Evolutionary conservation across 1,140 invertebrate genomes (phyloP).

Genomic region (Melanaphis sacchari): DNA sequence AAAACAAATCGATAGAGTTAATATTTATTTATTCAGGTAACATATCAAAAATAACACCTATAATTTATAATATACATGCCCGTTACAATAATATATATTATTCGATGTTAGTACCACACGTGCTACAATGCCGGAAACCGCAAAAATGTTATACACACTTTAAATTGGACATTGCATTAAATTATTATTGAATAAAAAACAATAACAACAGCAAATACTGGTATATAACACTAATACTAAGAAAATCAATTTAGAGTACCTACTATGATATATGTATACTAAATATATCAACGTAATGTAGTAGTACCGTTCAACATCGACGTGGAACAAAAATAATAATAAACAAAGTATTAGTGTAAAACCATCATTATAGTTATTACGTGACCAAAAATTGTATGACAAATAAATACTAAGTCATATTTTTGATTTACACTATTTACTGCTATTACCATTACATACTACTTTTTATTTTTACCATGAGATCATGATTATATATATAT

Average conservation of each 20-base stretch:
- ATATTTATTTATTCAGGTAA: not conserved
- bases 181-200: not conserved
- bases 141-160: not conserved
- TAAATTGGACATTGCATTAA: not conserved
- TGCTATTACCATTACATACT: too few species aligned
- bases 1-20: not conserved
- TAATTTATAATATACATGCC: not conserved
- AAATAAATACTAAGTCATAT: not conserved
- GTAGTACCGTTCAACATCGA: not conserved
- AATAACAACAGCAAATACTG: not conserved
- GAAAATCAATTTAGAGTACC: not conserved
- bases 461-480: too few species aligned
- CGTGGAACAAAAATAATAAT: not conserved
- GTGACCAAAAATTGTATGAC: not conserved
- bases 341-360: not conserved
- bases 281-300: not conserved
- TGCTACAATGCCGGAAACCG: not conserved
- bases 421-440: not conserved
- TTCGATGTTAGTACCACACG: not conserved
- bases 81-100: not conserved
- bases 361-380: not conserved
- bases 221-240: not conserved
- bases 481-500: too few species aligned
- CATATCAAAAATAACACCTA: not conserved
- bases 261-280: not conserved